These are phyloP conservation scores for Drosophila truncata DNA, from an alignment of 1,140 invertebrate species.

Conservation along the genomic window DNA sequence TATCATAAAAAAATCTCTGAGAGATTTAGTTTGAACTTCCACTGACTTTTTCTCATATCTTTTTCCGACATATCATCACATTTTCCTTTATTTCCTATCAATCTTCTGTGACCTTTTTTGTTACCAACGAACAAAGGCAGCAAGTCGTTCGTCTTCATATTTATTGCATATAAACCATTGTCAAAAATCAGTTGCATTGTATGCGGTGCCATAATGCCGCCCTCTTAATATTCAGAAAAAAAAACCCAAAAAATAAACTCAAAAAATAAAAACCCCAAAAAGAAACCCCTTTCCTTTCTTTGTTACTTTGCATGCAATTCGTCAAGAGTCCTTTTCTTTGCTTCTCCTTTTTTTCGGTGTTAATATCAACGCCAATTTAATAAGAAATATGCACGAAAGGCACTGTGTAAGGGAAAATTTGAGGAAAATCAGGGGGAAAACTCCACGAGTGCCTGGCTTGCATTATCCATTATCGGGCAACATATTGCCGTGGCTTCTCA, in stretches of 20 bases:
- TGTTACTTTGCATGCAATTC: constrained; percentile 41
- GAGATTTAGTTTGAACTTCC: not conserved
- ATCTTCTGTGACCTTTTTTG: constrained; percentile 2
- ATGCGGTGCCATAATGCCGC: constrained; percentile 16
- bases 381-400: constrained; percentile 49
- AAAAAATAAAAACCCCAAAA: not conserved
- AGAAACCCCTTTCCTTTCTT: not conserved
- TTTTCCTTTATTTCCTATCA: constrained; percentile 13
- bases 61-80: constrained; percentile 10
- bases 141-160: constrained; percentile 52
- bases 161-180: constrained; percentile 52
- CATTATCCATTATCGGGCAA: constrained; percentile 44
- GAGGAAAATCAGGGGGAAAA: not conserved
- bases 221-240: not conserved
- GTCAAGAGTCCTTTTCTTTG: constrained; percentile 40
- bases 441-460: constrained; percentile 18
- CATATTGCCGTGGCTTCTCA: constrained; percentile 35
- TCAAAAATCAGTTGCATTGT: constrained; percentile 45
- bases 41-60: not conserved
- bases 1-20: not conserved
- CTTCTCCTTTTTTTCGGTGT: constrained; percentile 13
- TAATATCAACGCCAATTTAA: constrained; percentile 54
- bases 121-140: constrained; percentile 26
- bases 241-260: not conserved
- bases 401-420: not conserved